These are phyloP conservation scores for Lasioglossum villosulum DNA, from an alignment of 2,888 invertebrate species.

Conservation along the genomic window DNA sequence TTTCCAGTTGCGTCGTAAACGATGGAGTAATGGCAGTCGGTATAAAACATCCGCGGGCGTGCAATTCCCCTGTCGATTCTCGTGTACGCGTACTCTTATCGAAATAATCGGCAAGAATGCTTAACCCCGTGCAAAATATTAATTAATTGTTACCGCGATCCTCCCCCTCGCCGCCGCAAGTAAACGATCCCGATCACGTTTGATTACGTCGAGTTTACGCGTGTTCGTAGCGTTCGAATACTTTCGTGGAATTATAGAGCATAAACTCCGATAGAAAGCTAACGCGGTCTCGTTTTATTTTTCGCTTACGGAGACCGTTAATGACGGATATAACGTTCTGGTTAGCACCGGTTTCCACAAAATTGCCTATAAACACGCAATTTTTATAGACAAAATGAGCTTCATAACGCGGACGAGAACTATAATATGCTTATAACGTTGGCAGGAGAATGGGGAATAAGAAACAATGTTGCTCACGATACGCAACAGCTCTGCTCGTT, in stretches of 20 bases:
- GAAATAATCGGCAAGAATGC: background rate
- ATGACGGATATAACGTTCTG: background rate
- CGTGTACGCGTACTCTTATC: background rate
- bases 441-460: background rate
- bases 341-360: background rate
- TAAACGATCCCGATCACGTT: background rate
- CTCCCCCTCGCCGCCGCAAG: background rate
- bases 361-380: background rate
- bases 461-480: background rate
- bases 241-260: background rate
- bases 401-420: background rate
- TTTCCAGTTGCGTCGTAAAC: conserved; percentile 35
- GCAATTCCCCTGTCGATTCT: background rate
- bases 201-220: background rate
- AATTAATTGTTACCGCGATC: background rate
- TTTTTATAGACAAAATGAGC: background rate
- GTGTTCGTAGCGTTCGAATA: background rate
- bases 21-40: conserved; percentile 14
- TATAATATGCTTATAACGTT: background rate
- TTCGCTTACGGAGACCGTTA: background rate
- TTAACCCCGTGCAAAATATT: background rate
- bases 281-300: background rate
- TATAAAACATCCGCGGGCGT: background rate
- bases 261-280: background rate
- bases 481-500: background rate